These are phyloP conservation scores for Drosophila lutescens DNA, from an alignment of 2,888 invertebrate species.

Conservation along the genomic window DNA sequence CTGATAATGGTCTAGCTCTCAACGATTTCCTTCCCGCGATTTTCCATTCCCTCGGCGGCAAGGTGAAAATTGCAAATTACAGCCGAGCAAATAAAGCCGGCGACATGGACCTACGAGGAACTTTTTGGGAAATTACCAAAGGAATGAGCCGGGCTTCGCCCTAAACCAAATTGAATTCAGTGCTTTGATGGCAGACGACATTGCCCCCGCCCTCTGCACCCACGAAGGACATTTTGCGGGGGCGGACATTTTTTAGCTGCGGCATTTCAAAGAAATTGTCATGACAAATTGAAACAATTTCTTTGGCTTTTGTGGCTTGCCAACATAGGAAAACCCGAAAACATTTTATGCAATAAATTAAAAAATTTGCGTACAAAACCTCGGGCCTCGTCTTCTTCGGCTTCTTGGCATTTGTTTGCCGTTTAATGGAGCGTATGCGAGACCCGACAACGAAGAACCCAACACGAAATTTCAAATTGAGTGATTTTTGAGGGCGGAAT, in stretches of 20 bases:
- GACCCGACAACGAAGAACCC: constrained; percentile 29
- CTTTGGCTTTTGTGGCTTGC: constrained; percentile 74
- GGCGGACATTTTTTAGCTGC: constrained; percentile 47
- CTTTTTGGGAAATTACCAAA: constrained; percentile 44
- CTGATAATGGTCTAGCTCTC: constrained; percentile 65
- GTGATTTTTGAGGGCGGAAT: constrained; percentile 64
- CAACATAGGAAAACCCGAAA: constrained; percentile 50
- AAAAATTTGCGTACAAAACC: constrained; percentile 68
- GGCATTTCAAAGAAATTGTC: constrained; percentile 73
- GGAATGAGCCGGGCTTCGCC: constrained; percentile 57
- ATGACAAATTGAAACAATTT: constrained; percentile 80
- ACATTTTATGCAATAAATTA: constrained; percentile 77
- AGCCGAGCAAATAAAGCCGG: constrained; percentile 70
- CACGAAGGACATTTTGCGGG: background rate
- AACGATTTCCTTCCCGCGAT: constrained; percentile 70
- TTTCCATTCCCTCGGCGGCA: constrained; percentile 35
- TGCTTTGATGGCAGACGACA: constrained; percentile 54
- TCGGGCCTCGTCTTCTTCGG: constrained; percentile 30
- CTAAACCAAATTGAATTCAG: constrained; percentile 80
- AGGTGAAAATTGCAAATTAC: constrained; percentile 81
- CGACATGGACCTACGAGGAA: constrained; percentile 61
- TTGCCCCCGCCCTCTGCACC: constrained; percentile 14
- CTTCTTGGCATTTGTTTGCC: constrained; percentile 64
- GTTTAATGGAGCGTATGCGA: constrained; percentile 69
- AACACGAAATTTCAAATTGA: constrained; percentile 58